Evolutionary conservation across 2,797 vertebrate genomes (phyloP).

Genomic region (Pseudomugil gertrudae): DNA sequence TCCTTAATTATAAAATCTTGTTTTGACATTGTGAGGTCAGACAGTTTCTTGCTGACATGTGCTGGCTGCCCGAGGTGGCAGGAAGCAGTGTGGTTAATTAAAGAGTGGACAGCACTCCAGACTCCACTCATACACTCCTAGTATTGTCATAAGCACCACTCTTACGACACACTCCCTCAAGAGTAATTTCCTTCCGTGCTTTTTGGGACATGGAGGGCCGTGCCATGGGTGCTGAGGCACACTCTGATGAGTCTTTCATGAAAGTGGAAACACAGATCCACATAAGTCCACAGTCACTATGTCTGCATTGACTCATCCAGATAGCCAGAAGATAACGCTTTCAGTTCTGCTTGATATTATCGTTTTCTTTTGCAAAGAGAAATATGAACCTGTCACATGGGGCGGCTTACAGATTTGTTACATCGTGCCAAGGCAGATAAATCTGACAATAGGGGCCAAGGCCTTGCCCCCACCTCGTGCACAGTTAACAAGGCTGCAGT

Average conservation of each 20-base stretch:
- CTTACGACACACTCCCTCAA: slow-evolving; percentile 67
- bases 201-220: slow-evolving; percentile 54
- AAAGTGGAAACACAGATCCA: slow-evolving; percentile 18
- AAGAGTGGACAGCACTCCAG: slow-evolving; percentile 75
- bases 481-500: slow-evolving; percentile 55
- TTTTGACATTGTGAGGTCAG: slow-evolving; percentile 34
- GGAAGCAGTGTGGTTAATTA: slow-evolving; percentile 70
- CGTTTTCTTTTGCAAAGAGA: slow-evolving; percentile 70
- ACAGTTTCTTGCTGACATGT: slow-evolving; percentile 41
- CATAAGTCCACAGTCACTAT: slow-evolving; percentile 28
- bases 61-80: slow-evolving; percentile 61
- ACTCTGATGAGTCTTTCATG: slow-evolving; percentile 30
- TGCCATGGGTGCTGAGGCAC: slow-evolving; percentile 32
- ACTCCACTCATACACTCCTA: slow-evolving; percentile 68
- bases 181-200: slow-evolving; percentile 72
- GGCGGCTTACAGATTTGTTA: slow-evolving; percentile 75
- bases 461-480: slow-evolving; percentile 57
- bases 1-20: slow-evolving; percentile 3
- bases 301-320: slow-evolving; percentile 64
- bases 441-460: slow-evolving; percentile 72
- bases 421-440: slow-evolving; percentile 73
- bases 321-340: slow-evolving; percentile 71
- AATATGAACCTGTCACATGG: slow-evolving; percentile 77
- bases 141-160: slow-evolving; percentile 75
- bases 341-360: slow-evolving; percentile 77